Percentiles rank a stretch among this genome's conserved stretches.
phyloP scores from a whole-genome alignment of 2,113 vertebrate species.

The Burhinus oedicnemus region DNA sequence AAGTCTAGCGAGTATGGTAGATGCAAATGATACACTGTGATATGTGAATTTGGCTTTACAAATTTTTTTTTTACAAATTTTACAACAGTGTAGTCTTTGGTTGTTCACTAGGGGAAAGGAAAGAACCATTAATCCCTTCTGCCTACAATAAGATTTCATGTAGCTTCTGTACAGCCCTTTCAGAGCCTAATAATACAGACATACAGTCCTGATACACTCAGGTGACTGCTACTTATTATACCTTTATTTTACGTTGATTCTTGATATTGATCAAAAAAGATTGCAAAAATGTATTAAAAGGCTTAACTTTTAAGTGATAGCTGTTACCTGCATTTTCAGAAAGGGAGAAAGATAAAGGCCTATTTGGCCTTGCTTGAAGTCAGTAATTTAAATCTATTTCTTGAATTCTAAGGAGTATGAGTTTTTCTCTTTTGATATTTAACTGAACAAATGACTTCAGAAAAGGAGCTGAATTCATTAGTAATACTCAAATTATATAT shows the following conservation, averaged over 20 bases:
- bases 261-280: background rate
- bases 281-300: background rate
- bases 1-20: background rate
- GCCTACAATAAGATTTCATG: background rate
- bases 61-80: background rate
- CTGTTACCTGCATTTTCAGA: background rate
- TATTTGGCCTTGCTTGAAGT: background rate
- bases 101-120: background rate
- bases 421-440: background rate
- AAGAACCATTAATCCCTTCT: background rate
- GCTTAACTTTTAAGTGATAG: background rate
- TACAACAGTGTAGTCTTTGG: background rate
- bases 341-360: background rate
- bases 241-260: slow-evolving; percentile 1
- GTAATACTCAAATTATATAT: background rate
- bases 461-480: slow-evolving; percentile 13
- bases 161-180: background rate
- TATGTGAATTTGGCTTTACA: background rate
- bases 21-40: background rate
- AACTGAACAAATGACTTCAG: background rate
- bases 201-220: background rate
- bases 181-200: background rate
- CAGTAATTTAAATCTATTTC: slow-evolving; percentile 19
- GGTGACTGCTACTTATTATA: background rate
- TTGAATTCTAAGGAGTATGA: background rate